Evolutionary conservation across 2,113 vertebrate species (phyloP), one percentile per base, ranked within the genome.

Genomic region (Anas platyrhynchos): DNA sequence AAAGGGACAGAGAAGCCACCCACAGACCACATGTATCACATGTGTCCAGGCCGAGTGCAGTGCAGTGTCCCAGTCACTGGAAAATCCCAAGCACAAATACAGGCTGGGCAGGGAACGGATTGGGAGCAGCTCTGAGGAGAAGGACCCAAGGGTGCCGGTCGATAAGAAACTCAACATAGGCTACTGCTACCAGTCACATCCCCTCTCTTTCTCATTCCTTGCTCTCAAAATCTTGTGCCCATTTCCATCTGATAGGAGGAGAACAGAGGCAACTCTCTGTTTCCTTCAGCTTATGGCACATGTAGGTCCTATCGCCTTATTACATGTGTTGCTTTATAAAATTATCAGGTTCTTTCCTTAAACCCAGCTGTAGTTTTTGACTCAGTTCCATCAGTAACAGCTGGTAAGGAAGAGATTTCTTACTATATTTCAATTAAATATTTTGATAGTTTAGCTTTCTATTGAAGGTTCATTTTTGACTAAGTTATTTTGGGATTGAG

Each of bases 391-490:
- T 48, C 16, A 71, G 66, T 71, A 66, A n/a, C 67, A 94, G 44
- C 44, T 92, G 59, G 21, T 69, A 79, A 94, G 50, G 44, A 83
- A 89, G 8, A 18, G 31, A 68, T 94, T 85, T 92, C 62, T 89
- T 78, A 14, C 21, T 68, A 7, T 68, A 87, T 85, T 95, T 94
- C 44, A 89, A 22, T 85, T 65, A 93, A 91, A 94, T 81, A 89
- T 94, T 94, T 81, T 58, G 29, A 62, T 76, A 23, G 3, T 61
- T 95, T 92, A 76, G 38, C 26, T 92, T 87, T 86, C 83, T 13
- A 32, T 63, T 81, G 52, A 18, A 71, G 2, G 8, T 59, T 75
- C 18, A 34, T 68, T 78, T 97, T 61, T 23, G 75, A 38, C 20
- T 56, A 27, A 63, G 11, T 72, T 90, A 79, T 81, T 74, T 63